A percentile compares a stretch with the other conserved stretches of the same genome.
Evolutionary conservation across 2,797 vertebrate genomes (phyloP).

Genomic region (Trematomus bernacchii): DNA sequence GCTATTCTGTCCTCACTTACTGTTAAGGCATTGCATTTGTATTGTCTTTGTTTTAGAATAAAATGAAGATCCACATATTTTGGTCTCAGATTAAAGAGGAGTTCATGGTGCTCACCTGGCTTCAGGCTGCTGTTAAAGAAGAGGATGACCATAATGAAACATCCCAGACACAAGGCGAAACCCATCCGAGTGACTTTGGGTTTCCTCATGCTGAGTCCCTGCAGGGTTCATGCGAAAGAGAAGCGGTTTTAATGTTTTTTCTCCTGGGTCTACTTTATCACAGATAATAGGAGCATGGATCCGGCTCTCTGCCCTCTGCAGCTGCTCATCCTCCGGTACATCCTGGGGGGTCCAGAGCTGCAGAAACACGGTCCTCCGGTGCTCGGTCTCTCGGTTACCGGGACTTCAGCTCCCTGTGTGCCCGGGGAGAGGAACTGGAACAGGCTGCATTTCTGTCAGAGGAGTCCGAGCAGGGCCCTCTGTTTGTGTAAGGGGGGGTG

Average conservation of each 20-base stretch:
- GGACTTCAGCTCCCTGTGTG: not conserved
- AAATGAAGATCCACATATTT: not conserved
- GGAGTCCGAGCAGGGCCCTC: conserved; percentile 21
- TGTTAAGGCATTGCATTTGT: too few relatives aligned
- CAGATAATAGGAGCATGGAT: conserved; percentile 50
- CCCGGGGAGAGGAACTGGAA: not conserved
- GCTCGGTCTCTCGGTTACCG: conserved; percentile 4
- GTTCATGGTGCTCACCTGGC: conserved; percentile 81
- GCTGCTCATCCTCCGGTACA: conserved; percentile 50
- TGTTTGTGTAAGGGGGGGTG: conserved; percentile 22
- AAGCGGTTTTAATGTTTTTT: not conserved
- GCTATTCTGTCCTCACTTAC: not conserved
- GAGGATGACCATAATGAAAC: conserved; percentile 86
- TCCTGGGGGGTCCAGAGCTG: conserved; percentile 56
- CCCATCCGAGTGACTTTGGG: conserved; percentile 80
- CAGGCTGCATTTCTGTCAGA: conserved; percentile 4
- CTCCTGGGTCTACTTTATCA: conserved; percentile 49
- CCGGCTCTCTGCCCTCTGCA: conserved; percentile 48
- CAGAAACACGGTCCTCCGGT: not conserved
- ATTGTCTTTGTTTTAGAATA: not conserved
- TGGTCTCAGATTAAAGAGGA: too few relatives aligned
- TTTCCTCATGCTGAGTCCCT: conserved; percentile 85
- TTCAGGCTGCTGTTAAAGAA: conserved; percentile 88
- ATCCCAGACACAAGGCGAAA: conserved; percentile 86
- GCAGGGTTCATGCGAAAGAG: conserved; percentile 55